phyloP scores from a whole-genome alignment of 2,797 vertebrate species.

The Manis javanica region DNA sequence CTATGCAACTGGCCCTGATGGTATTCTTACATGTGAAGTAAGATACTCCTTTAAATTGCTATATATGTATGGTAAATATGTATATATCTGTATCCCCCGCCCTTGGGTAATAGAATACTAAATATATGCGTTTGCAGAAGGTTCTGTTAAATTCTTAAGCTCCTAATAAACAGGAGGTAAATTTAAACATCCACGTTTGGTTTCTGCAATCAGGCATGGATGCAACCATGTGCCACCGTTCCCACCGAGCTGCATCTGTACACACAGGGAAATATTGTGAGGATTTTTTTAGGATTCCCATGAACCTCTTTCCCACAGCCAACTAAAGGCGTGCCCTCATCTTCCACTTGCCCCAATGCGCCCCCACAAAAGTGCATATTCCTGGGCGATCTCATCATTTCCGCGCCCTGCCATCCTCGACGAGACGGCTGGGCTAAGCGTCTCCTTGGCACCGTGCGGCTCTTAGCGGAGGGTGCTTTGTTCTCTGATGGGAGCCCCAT shows the following conservation, averaged over 20 bases:
- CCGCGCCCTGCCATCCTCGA: neutral
- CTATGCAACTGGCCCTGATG: neutral
- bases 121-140: neutral
- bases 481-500: neutral
- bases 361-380: neutral
- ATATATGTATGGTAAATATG: neutral
- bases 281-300: accelerated
- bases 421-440: neutral
- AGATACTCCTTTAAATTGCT: neutral
- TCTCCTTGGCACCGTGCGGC: neutral
- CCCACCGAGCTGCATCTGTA: neutral
- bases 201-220: constrained; percentile 13
- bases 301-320: neutral
- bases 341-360: too few species aligned
- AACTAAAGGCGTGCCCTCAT: neutral
- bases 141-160: neutral
- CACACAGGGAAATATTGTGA: accelerated
- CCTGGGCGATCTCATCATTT: neutral
- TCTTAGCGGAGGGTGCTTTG: neutral
- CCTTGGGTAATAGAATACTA: neutral
- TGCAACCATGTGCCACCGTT: neutral
- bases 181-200: neutral
- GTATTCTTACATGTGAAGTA: neutral
- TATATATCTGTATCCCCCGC: neutral
- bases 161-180: neutral